Conservation (phyloP, 2,113 vertebrate genomes). For the Ovis aries region ARS-UI_Ramb_v3.0 NC_056057.1:87441001-87441500, state of each 20-base stretch:
- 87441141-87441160: conserved; percentile 39
- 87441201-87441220: conserved; percentile 62
- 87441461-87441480: neutral
- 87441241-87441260: conserved; percentile 61
- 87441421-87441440: neutral
- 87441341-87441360: conserved; percentile 36
- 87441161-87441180: conserved; percentile 42
- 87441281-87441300: conserved; percentile 47
- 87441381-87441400: neutral
- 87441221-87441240: conserved; percentile 60
- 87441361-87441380: neutral
- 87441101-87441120: conserved; percentile 21
- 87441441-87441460: neutral
- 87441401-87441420: neutral
- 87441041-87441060: neutral
- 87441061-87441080: neutral
- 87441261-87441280: conserved; percentile 8
- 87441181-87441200: conserved; percentile 53
- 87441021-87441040: conserved; percentile 28
- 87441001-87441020: conserved; percentile 10
- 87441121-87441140: neutral
- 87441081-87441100: conserved; percentile 43
- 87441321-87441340: neutral
- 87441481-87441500: neutral
- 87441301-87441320: neutral